Percentiles rank a stretch among this genome's conserved stretches.
phyloP scores from a whole-genome alignment of 2,113 vertebrate species.

The Falco punctatus region DNA sequence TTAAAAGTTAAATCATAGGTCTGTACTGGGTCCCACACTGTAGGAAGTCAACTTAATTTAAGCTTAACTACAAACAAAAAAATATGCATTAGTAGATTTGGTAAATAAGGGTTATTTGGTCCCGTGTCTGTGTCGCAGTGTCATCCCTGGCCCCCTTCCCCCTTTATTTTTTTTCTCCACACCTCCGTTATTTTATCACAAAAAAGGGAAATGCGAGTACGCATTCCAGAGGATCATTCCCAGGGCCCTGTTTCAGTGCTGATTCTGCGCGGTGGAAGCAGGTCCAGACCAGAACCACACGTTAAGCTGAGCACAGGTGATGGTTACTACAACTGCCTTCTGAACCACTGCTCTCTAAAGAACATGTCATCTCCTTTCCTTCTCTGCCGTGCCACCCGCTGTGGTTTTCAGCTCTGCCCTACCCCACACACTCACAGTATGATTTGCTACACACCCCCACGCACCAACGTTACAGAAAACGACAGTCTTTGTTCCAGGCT shows the following conservation, averaged over 20 bases:
- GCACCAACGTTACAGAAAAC: background rate
- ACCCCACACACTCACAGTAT: background rate
- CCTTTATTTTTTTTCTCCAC: background rate
- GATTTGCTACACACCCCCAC: background rate
- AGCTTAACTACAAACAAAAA: background rate
- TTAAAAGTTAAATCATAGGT: background rate
- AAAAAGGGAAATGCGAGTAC: background rate
- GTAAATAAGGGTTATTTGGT: background rate
- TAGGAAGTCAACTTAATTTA: background rate
- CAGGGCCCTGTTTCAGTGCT: background rate
- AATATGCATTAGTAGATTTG: too few species aligned
- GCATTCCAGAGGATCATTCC: background rate
- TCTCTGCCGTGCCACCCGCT: background rate
- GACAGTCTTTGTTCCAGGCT: too few species aligned
- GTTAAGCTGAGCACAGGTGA: background rate
- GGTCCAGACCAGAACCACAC: background rate
- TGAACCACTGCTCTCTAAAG: accelerated
- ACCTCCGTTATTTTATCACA: background rate
- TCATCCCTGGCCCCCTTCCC: too few species aligned
- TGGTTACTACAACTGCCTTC: background rate
- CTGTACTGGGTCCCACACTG: background rate
- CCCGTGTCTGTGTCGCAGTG: too few species aligned
- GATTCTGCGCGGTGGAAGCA: background rate
- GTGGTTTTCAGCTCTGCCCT: background rate
- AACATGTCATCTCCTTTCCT: background rate